Evolutionary conservation across 2,113 vertebrate species (phyloP), one percentile per base, ranked within the genome.

Genomic region (Thomomys bottae): DNA sequence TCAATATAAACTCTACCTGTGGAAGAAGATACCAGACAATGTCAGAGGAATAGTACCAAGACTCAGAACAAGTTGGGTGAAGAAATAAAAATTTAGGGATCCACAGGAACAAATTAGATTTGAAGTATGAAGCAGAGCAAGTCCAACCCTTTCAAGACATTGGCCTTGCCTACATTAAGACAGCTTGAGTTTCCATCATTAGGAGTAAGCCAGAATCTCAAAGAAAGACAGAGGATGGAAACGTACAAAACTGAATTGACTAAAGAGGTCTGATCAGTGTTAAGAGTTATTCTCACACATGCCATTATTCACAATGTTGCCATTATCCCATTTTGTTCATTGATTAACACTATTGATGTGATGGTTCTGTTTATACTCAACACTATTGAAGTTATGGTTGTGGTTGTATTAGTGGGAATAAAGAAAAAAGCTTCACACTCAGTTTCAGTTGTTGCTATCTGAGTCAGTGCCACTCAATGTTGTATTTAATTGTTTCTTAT

Each of bases 401-500:
- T 36, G 5, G 38, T 36, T 89, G 8, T 79, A 63, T 18, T 81
- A 75, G 66, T 11, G 30, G 8, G 40, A 1, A 5, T 32, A 40
- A 18, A 40, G n/a, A 7, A 64, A 40, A 2, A 64, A 54, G 49
- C 34, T 70, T 24, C 88, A 36, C 30, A 80, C 34, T 28, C 59
- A 67, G 88, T 89, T 91, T 91, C 70, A 73, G 57, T 11, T 36
- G 12, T 23, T 84, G 86, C 85, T 72, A 3, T 68, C 36, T 59
- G 63, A 84, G 36, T 72, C 18, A 15, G 3, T 61, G 81, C 24
- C 59, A 82, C 67, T 67, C 5, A 49, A 9, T 93, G 30, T 67
- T 86, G 59, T 66, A 79, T 78, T 82, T 91, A 68, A 79, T 63
- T 70, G 34, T 73, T 86, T 30, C 34, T 57, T 34, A 89, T 72